These are phyloP conservation scores for Heteronetta atricapilla DNA, from an alignment of 2,113 vertebrate species.

Conservation along the genomic window DNA sequence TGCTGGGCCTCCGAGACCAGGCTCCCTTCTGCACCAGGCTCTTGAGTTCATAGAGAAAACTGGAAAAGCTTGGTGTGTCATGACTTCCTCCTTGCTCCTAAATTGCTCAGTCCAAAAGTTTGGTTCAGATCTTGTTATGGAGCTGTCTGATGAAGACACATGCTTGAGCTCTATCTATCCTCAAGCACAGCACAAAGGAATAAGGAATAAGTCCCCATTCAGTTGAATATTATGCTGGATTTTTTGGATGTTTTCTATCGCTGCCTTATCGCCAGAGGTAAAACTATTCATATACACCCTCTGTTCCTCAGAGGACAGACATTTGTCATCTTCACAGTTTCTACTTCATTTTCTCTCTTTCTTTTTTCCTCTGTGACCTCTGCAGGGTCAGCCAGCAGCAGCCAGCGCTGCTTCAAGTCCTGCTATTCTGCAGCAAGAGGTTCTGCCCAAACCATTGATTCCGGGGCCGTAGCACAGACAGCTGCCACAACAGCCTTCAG, in stretches of 20 bases:
- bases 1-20: conserved; percentile 1
- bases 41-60: neutral
- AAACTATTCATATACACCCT: neutral
- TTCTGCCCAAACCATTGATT: neutral
- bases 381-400: neutral
- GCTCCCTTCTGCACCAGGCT: neutral
- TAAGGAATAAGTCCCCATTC: neutral
- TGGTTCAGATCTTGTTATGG: neutral
- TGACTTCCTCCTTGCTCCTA: neutral
- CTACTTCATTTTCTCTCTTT: neutral
- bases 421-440: neutral
- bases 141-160: neutral
- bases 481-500: neutral
- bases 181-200: neutral
- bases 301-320: neutral
- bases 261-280: neutral
- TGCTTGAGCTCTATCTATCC: neutral
- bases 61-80: neutral
- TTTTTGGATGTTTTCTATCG: neutral
- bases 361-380: neutral
- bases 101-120: neutral
- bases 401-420: neutral
- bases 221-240: neutral
- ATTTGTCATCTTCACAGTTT: neutral
- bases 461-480: neutral